A percentile compares a stretch with the other conserved stretches of the same genome.
Evolutionary conservation across 2,113 vertebrate genomes (phyloP).

Genomic region (Petromus typicus): DNA sequence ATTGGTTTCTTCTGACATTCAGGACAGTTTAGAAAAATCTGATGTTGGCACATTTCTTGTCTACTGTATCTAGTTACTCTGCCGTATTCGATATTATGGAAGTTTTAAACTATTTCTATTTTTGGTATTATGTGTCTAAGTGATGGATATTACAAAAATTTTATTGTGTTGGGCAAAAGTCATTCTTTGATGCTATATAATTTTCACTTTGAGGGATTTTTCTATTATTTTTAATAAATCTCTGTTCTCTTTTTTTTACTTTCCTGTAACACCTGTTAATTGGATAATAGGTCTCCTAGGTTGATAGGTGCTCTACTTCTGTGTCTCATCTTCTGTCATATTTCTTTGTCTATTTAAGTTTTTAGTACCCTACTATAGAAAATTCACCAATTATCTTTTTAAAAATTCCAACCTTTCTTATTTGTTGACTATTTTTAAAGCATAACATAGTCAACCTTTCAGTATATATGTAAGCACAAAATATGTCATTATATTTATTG

Average conservation of each 20-base stretch:
- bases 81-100: accelerated
- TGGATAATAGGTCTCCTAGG: neutral
- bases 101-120: neutral
- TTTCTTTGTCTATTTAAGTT: constrained; percentile 17
- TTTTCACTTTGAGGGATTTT: neutral
- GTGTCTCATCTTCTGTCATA: neutral
- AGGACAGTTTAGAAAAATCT: neutral
- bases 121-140: neutral
- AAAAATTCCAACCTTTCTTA: neutral
- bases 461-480: neutral
- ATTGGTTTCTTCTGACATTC: neutral
- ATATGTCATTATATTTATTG: neutral
- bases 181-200: neutral
- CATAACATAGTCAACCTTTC: neutral
- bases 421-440: neutral
- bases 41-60: neutral
- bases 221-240: neutral
- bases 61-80: neutral
- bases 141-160: neutral
- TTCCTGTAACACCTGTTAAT: neutral
- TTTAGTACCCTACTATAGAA: neutral
- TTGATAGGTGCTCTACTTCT: neutral
- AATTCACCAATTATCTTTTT: constrained; percentile 18
- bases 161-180: neutral
- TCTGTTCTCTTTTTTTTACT: neutral